Conservation (phyloP, 2,113 vertebrate genomes). For the Ptychochromis oligacanthus region DNA sequence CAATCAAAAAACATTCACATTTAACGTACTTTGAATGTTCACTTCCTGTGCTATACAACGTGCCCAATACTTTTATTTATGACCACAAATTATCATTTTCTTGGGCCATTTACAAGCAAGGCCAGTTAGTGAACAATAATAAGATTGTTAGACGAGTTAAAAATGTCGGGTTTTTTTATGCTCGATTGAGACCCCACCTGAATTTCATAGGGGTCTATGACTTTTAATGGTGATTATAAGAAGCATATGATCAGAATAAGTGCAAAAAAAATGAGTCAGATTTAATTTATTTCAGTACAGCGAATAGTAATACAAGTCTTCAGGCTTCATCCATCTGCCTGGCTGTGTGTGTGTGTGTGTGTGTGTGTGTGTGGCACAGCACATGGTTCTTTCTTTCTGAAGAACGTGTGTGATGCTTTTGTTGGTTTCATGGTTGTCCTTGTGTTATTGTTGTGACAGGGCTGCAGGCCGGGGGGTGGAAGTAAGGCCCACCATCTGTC, state of each 20-base stretch:
- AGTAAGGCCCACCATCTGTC: conserved; percentile 71
- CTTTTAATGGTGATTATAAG: neutral
- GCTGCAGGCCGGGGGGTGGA: conserved; percentile 29
- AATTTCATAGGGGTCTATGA: neutral
- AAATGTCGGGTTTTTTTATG: neutral
- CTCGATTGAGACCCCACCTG: neutral
- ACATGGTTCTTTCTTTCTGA: conserved; percentile 25
- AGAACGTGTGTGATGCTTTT: conserved; percentile 57
- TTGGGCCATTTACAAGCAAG: neutral
- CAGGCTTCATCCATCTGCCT: conserved; percentile 31
- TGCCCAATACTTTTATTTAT: neutral
- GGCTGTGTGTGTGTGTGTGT: conserved; percentile 3
- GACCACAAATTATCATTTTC: neutral
- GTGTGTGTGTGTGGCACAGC: conserved; percentile 42
- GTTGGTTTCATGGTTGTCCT: conserved; percentile 60
- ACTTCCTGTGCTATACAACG: neutral
- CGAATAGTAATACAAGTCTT: neutral
- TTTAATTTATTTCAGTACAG: conserved; percentile 2
- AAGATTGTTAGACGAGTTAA: too few relatives aligned
- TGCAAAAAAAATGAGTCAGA: neutral
- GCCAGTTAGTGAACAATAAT: neutral
- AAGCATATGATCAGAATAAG: neutral
- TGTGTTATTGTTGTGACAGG: conserved; percentile 58
- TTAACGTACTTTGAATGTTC: neutral
- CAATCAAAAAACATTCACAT: neutral